Conservation (phyloP, 2,797 vertebrate species). For the Darevskia nairensis region DNA sequence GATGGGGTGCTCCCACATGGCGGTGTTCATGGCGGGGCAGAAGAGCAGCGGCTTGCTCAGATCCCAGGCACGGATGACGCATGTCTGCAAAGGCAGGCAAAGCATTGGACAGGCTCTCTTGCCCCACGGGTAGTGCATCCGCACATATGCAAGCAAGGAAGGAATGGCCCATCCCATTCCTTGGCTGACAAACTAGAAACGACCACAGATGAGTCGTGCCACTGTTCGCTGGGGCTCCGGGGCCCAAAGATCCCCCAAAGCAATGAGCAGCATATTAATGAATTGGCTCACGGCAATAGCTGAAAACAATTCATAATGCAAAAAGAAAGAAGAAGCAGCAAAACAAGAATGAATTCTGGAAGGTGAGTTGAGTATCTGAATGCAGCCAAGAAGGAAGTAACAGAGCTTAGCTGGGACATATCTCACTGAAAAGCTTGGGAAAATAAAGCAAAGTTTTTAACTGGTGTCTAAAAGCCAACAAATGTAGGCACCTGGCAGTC, state of each 20-base stretch:
- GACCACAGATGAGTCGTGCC: too few species aligned
- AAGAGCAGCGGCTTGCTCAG: slow-evolving; percentile 89
- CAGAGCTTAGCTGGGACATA: background rate
- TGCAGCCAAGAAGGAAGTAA: background rate
- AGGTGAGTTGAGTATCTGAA: background rate
- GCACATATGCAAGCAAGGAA: background rate
- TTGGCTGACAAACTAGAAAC: too few species aligned
- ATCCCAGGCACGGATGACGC: slow-evolving; percentile 95
- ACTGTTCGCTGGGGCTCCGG: too few species aligned
- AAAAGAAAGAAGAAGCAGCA: background rate
- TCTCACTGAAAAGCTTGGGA: background rate
- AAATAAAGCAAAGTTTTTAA: background rate
- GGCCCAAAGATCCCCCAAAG: too few species aligned
- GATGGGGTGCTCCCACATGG: slow-evolving; percentile 97
- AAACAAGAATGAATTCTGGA: background rate
- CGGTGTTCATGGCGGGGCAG: slow-evolving; percentile 98
- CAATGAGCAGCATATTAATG: too few species aligned
- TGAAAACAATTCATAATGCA: background rate
- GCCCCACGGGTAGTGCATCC: too few species aligned
- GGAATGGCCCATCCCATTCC: background rate
- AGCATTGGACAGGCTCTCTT: background rate
- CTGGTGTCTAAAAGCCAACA: background rate
- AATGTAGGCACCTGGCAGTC: background rate
- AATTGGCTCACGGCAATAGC: background rate
- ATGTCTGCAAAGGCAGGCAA: slow-evolving; percentile 82